These are phyloP conservation scores for Laothoe populi DNA, from an alignment of 2,888 invertebrate species.

Conservation along the genomic window DNA sequence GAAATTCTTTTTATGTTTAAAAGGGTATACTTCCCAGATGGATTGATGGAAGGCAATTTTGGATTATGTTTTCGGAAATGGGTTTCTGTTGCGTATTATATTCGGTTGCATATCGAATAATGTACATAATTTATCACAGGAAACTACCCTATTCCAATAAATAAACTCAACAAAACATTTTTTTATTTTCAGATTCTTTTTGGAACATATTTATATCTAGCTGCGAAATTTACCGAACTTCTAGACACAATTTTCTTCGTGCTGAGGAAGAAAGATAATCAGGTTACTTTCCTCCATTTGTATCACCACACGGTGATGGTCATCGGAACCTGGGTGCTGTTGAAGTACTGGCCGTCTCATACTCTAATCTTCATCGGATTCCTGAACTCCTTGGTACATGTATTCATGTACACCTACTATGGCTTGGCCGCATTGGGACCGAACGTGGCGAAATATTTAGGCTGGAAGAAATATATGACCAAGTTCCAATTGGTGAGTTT, in stretches of 20 bases:
- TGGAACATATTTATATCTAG: constrained; percentile 87
- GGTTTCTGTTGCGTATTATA: too few relatives aligned
- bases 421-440: constrained; percentile 91
- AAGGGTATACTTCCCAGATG: too few relatives aligned
- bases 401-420: constrained; percentile 93
- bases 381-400: constrained; percentile 90
- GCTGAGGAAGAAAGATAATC: constrained; percentile 89
- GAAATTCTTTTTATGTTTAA: too few relatives aligned
- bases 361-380: constrained; percentile 89
- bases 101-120: too few relatives aligned
- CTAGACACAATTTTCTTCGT: constrained; percentile 95
- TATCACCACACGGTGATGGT: constrained; percentile 93
- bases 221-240: constrained; percentile 90
- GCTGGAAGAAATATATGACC: constrained; percentile 95
- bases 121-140: too few relatives aligned
- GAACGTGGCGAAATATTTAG: constrained; percentile 88
- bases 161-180: background rate
- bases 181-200: constrained; percentile 68
- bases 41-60: too few relatives aligned
- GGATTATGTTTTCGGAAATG: too few relatives aligned
- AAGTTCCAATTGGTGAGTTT: constrained; percentile 89
- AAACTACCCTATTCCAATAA: too few relatives aligned
- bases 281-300: constrained; percentile 94
- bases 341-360: constrained; percentile 90
- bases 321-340: constrained; percentile 89